A percentile compares a stretch with the other conserved stretches of the same genome.
phyloP scores from a whole-genome alignment of 2,113 vertebrate genomes.

The Boulengeromyrus knoepffleri region DNA sequence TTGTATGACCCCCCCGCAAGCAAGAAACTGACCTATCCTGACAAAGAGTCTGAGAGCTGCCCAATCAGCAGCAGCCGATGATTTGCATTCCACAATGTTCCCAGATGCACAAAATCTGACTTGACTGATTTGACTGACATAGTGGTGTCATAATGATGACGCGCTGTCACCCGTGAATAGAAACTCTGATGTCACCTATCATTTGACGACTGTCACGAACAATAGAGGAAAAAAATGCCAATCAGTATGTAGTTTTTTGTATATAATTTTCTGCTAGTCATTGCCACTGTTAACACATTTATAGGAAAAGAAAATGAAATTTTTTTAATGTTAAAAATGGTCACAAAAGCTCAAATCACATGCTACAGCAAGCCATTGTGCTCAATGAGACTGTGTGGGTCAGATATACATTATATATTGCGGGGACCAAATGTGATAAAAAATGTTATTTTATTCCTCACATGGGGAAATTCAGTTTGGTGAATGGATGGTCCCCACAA shows the following conservation, averaged over 20 bases:
- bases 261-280: background rate
- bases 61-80: slow-evolving; percentile 1
- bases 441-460: too few species aligned
- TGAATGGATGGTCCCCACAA: background rate
- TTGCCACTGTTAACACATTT: background rate
- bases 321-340: slow-evolving; percentile 1
- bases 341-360: slow-evolving; percentile 10
- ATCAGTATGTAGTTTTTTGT: background rate
- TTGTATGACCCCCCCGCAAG: background rate
- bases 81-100: slow-evolving; percentile 30
- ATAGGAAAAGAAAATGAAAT: background rate
- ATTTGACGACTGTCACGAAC: slow-evolving; percentile 1
- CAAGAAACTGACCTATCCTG: background rate
- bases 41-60: slow-evolving; percentile 11
- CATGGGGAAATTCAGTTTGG: too few species aligned
- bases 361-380: background rate
- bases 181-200: slow-evolving; percentile 17
- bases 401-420: too few species aligned
- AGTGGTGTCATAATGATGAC: slow-evolving; percentile 31
- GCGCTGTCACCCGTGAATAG: slow-evolving; percentile 31
- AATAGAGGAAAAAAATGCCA: slow-evolving; percentile 2
- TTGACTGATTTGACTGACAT: slow-evolving; percentile 31
- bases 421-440: too few species aligned
- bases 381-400: background rate
- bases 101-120: slow-evolving; percentile 27